Base-by-base conservation (phyloP, 2,113 vertebrate genomes). In the Cyprinodon brontotheroides region DNA sequence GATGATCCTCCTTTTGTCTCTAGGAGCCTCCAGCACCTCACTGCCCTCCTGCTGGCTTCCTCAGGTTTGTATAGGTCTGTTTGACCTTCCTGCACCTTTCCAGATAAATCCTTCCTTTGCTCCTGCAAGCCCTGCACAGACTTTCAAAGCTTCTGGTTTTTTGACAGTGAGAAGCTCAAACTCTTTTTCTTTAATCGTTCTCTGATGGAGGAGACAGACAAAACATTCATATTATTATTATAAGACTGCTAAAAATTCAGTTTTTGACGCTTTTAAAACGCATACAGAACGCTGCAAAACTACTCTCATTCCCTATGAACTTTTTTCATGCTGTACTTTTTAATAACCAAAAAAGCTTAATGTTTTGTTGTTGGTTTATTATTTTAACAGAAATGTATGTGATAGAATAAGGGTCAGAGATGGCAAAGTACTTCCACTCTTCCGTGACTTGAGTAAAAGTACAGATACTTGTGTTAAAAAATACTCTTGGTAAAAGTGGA, bases 121-220 rank as follows among this genome's bases (percentile, higher is more conserved):
- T 96, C 97, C 75, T 99, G 98, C 86, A 90, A 64, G 97, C 98
- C 65, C 98, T 93, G 74, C 98, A 99, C 38, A 99, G 96, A 41
- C 96, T 99, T 92, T 99, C 98, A n/a, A 48, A 99, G 87, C 80
- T 96, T 96, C 88, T 97, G 95, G 70, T n/a, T 96, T 98, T 94
- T 99, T 99, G 85, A 95, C 70, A 62, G 93, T 66, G 0, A 97
- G 93, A 74, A 97, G 96, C 59, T 99, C 98, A 1, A 98, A 95
- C 88, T 99, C 98, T 82, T 99, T 99, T 57, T 97, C 94, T 77
- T 91, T 94, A 39, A 95, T 80, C 0, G 90, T 68, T 94, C 89
- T 95, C 94, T 95, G 80, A 13, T 66, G 65, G 9, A 0, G 37
- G 15, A 37, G 4, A 4, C 41, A 7, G 40, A 66, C 3, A 14